These are phyloP conservation scores for Ceraclea dissimilis DNA, from an alignment of 2,888 invertebrate genomes.

Conservation along the genomic window DNA sequence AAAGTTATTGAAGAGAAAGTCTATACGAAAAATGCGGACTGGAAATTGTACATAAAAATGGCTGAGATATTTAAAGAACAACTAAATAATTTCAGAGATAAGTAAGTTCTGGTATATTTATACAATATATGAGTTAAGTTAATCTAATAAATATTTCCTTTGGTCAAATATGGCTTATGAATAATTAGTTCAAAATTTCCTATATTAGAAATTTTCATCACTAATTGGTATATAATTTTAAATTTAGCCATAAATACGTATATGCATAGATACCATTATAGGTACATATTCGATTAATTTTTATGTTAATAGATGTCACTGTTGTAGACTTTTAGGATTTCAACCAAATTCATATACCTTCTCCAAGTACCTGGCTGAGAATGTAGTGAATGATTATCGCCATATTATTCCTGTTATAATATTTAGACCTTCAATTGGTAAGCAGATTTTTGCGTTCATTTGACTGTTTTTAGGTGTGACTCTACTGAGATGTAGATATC, in stretches of 20 bases:
- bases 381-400: conserved; percentile 18
- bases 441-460: too few species aligned
- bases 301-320: too few species aligned
- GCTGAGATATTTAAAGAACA: conserved; percentile 21
- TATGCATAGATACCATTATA: too few species aligned
- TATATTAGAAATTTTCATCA: too few species aligned
- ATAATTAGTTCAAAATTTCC: too few species aligned
- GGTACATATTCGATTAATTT: too few species aligned
- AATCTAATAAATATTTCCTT: not conserved
- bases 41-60: conserved; percentile 23
- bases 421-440: conserved; percentile 27
- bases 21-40: conserved; percentile 10
- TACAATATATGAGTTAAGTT: too few species aligned
- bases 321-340: conserved; percentile 12
- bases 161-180: too few species aligned
- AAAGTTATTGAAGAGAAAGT: conserved; percentile 15
- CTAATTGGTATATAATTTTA: too few species aligned
- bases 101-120: conserved; percentile 8
- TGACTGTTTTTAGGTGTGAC: too few species aligned
- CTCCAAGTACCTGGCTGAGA: conserved; percentile 25
- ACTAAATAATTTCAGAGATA: conserved; percentile 15
- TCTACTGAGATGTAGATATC: too few species aligned
- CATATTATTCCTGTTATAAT: conserved; percentile 24
- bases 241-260: too few species aligned
- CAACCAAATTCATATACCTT: conserved; percentile 27